These are phyloP conservation scores for Dynastes tityus DNA, from an alignment of 2,888 invertebrate genomes.

Conservation along the genomic window DNA sequence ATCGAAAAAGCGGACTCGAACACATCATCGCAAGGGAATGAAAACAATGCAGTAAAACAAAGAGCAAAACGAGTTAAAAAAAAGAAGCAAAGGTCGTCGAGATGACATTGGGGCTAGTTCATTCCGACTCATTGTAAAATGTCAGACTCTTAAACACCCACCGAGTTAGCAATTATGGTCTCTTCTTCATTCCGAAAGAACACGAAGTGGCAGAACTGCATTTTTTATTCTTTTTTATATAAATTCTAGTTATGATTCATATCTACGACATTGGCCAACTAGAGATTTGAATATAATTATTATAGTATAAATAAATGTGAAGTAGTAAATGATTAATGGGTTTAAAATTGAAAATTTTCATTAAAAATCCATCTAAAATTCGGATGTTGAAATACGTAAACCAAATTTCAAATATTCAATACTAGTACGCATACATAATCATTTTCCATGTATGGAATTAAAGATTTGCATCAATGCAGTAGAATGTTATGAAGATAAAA, in stretches of 20 bases:
- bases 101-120: constrained; percentile 42
- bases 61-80: constrained; percentile 30
- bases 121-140: constrained; percentile 40
- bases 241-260: not conserved
- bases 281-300: too few species aligned
- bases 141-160: constrained; percentile 38
- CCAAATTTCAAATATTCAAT: too few species aligned
- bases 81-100: constrained; percentile 35
- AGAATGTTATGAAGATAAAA: too few species aligned
- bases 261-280: not conserved
- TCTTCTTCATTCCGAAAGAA: not conserved
- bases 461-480: too few species aligned
- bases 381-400: too few species aligned
- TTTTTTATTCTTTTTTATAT: not conserved
- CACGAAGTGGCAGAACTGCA: not conserved
- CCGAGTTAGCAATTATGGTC: not conserved
- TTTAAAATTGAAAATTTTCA: too few species aligned
- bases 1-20: constrained; percentile 19
- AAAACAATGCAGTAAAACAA: constrained; percentile 39
- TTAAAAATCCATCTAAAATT: too few species aligned
- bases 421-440: too few species aligned
- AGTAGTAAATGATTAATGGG: too few species aligned
- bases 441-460: too few species aligned
- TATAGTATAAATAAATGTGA: too few species aligned
- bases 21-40: constrained; percentile 37